Evolutionary conservation across 1,140 invertebrate species (phyloP).

Genomic region (Gonatopus flavifemur): DNA sequence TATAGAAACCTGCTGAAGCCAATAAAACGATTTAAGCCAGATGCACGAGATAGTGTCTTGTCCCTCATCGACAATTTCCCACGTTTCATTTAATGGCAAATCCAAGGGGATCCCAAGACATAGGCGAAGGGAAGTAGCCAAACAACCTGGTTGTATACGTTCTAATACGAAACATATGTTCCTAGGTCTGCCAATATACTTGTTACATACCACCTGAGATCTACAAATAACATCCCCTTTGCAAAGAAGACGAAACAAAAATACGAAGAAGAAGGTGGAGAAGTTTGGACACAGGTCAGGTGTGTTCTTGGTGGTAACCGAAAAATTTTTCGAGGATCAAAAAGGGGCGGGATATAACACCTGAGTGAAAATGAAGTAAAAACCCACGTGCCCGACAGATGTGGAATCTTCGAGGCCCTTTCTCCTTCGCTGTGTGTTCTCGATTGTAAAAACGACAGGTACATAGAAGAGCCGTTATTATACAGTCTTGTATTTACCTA

Average conservation of each 20-base stretch:
- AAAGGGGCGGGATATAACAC: background rate
- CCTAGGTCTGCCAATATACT: conserved; percentile 1
- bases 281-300: conserved; percentile 8
- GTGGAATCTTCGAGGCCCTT: conserved; percentile 12
- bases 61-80: conserved; percentile 23
- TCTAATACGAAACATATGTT: conserved; percentile 42
- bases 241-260: no score
- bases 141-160: no score
- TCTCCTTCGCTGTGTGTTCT: no score
- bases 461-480: conserved; percentile 2
- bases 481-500: no score
- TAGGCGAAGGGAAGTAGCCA: conserved; percentile 4
- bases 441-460: conserved; percentile 30
- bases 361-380: conserved; percentile 13
- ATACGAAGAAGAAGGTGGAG: background rate
- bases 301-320: background rate
- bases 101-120: background rate
- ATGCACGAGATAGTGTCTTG: no score
- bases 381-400: conserved; percentile 40
- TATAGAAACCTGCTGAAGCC: conserved; percentile 7
- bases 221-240: background rate
- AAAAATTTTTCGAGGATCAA: background rate
- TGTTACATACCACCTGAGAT: conserved; percentile 37
- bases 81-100: conserved; percentile 25
- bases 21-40: conserved; percentile 35